These are phyloP conservation scores for Gryllus bimaculatus DNA, from an alignment of 1,140 invertebrate species.

Conservation along the genomic window DNA sequence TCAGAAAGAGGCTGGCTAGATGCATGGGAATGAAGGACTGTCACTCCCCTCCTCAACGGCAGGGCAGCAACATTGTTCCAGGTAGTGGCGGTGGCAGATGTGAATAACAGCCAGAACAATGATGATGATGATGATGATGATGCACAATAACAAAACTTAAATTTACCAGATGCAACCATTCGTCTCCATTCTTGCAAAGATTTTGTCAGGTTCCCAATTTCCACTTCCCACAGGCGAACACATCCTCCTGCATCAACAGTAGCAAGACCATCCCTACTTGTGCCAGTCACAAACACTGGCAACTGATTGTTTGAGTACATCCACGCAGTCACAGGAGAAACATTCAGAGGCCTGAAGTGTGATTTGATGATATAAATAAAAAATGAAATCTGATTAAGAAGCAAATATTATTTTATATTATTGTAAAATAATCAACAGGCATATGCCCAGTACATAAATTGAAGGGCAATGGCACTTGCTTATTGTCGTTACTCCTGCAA, in stretches of 20 bases:
- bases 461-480: not conserved
- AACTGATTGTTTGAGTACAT: slow-evolving; percentile 27
- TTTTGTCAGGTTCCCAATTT: slow-evolving; percentile 36
- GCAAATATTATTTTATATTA: too few relatives aligned
- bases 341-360: slow-evolving; percentile 19
- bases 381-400: not conserved
- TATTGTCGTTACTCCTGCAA: too few relatives aligned
- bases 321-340: slow-evolving; percentile 26
- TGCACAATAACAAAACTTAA: not conserved
- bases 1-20: too few relatives aligned
- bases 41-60: too few relatives aligned
- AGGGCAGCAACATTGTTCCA: too few relatives aligned
- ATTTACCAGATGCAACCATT: slow-evolving; percentile 28
- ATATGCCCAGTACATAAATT: too few relatives aligned
- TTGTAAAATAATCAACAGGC: too few relatives aligned
- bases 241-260: slow-evolving; percentile 50
- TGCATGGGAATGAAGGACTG: too few relatives aligned
- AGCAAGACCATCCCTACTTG: slow-evolving; percentile 42
- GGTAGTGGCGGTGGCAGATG: too few relatives aligned
- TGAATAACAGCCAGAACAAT: too few relatives aligned
- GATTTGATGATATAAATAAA: not conserved
- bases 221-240: slow-evolving; percentile 51
- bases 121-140: too few relatives aligned
- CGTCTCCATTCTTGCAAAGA: slow-evolving; percentile 35
- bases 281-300: slow-evolving; percentile 32